Base-by-base conservation (phyloP, 2,113 vertebrate species). In the Neofelis nebulosa region DNA sequence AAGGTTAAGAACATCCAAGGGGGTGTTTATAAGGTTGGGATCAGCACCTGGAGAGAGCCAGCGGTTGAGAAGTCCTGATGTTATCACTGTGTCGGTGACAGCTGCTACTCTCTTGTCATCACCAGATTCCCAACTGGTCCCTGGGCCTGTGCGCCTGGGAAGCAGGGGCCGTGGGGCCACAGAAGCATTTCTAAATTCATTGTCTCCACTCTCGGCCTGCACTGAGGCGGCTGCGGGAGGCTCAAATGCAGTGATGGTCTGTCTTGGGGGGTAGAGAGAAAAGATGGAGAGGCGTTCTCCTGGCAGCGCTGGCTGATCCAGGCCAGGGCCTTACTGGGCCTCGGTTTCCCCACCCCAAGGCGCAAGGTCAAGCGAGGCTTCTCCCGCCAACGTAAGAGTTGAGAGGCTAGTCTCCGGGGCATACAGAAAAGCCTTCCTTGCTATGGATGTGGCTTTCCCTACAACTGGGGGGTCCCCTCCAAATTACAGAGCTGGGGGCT, bases 11-110 rank as follows among this genome's bases (percentile, higher is more conserved):
- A 45, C 25, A 1, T 0, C 18, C 7, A 1, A 4, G 0, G 63
- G 52, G 31, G 27, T 1, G 9, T 33, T 76, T 33, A 41, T 38
- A 25, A 78, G 57, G 71, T 7, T 0, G 9, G 1, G 13, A 31
- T 18, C 76, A 14, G 9, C 2, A 19, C 23, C 4, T 23, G 50
- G 15, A 4, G 7, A 14, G 0, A 0, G 19, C 1, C 27, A 36
- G 55, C 29, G 9, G 9, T 7, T 0, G 12, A 0, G 2, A 18
- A 16, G 66, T 9, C 25, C 48, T 5, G 0, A 2, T 4, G 11
- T 5, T 14, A 12, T 31, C 31, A 1, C 1, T 3, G 33, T 14
- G 33, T 27, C 13, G 50, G 65, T 11, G 12, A 23, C 0, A 6
- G 15, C 23, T 4, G 0, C 14, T 14, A 5, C 13, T 36, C 36